Evolutionary conservation across 1,140 invertebrate species (phyloP).

Genomic region (Drosophila biarmipes): DNA sequence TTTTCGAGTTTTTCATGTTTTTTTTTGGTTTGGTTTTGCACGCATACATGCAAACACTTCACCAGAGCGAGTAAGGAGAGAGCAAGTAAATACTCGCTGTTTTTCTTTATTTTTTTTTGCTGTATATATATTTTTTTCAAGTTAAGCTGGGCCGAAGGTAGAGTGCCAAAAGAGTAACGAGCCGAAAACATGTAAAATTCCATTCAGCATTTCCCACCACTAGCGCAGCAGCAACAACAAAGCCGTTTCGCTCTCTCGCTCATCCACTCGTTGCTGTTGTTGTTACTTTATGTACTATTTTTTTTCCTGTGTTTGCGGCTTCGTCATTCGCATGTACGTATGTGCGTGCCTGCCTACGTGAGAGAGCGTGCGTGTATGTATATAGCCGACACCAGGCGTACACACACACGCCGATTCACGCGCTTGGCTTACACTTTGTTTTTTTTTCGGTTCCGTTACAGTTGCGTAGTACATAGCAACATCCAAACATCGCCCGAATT

Average conservation of each 20-base stretch:
- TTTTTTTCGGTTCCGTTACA: slow-evolving; percentile 34
- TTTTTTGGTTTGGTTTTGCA: slow-evolving; percentile 36
- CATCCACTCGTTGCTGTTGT: slow-evolving; percentile 42
- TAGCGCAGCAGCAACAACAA: slow-evolving; percentile 49
- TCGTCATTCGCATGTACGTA: slow-evolving; percentile 59
- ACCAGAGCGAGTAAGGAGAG: slow-evolving; percentile 16
- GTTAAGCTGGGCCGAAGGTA: neutral
- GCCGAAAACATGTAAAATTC: slow-evolving; percentile 35
- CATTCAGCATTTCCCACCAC: slow-evolving; percentile 50
- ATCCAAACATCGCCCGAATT: slow-evolving; percentile 3
- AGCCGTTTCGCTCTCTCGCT: slow-evolving; percentile 30
- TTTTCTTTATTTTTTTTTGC: slow-evolving; percentile 49
- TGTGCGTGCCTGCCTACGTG: slow-evolving; percentile 16
- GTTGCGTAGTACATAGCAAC: slow-evolving; percentile 37
- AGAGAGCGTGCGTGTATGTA: slow-evolving; percentile 12
- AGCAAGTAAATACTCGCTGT: slow-evolving; percentile 59
- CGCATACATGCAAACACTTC: slow-evolving; percentile 8
- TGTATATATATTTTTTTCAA: slow-evolving; percentile 24
- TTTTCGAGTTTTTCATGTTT: slow-evolving; percentile 47
- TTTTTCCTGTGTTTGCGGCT: slow-evolving; percentile 43
- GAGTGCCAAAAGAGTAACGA: slow-evolving; percentile 18
- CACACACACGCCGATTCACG: slow-evolving; percentile 23
- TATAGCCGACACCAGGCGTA: slow-evolving; percentile 6
- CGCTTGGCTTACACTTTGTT: slow-evolving; percentile 28
- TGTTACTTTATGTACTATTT: slow-evolving; percentile 20